These are phyloP conservation scores for Amphipyra berbera DNA, from an alignment of 2,888 invertebrate species.

Conservation along the genomic window DNA sequence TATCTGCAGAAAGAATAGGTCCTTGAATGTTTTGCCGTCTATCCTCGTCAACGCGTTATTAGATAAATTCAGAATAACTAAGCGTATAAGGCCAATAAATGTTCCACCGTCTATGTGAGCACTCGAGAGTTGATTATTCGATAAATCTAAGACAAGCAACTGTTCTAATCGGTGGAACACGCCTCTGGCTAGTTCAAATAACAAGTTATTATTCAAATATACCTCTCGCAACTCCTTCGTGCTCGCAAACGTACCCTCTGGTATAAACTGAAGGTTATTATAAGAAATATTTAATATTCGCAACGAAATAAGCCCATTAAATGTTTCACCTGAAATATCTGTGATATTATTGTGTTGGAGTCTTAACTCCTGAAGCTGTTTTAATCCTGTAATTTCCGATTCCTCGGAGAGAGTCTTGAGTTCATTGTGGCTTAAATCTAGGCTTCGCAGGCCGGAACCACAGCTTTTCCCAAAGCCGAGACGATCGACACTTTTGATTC, in stretches of 20 bases:
- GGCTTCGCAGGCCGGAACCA: constrained; percentile 92
- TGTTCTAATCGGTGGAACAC: constrained; percentile 96
- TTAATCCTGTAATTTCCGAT: constrained; percentile 93
- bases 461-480: constrained; percentile 92
- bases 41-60: constrained; percentile 96
- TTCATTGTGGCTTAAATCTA: constrained; percentile 95
- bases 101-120: constrained; percentile 96
- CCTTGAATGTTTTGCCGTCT: constrained; percentile 95
- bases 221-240: constrained; percentile 95
- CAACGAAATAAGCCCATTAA: constrained; percentile 94
- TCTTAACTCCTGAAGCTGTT: constrained; percentile 94
- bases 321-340: constrained; percentile 94
- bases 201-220: constrained; percentile 95
- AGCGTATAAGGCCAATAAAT: constrained; percentile 95
- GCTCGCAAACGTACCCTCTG: constrained; percentile 95
- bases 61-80: constrained; percentile 96
- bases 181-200: constrained; percentile 95
- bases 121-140: constrained; percentile 95
- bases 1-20: constrained; percentile 96
- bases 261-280: constrained; percentile 95
- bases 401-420: constrained; percentile 93
- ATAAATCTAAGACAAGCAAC: constrained; percentile 95
- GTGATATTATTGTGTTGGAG: constrained; percentile 95
- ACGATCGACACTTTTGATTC: constrained; percentile 93
- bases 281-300: constrained; percentile 95